A percentile compares a stretch with the other conserved stretches of the same genome.
phyloP scores from a whole-genome alignment of 2,888 invertebrate genomes.

The Ennomos quercinarius region DNA sequence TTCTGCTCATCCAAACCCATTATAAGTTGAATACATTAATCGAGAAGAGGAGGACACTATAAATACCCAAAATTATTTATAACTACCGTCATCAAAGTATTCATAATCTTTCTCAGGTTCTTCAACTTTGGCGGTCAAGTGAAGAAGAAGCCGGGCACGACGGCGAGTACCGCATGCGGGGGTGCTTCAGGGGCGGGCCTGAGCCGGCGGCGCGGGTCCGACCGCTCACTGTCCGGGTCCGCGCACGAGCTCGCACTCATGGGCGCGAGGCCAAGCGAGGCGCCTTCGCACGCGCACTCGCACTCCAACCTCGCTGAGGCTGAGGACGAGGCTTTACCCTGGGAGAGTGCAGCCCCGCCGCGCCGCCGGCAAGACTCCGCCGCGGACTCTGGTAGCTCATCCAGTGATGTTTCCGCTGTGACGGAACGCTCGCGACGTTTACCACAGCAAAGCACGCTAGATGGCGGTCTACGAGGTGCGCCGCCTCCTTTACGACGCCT shows the following conservation, averaged over 20 bases:
- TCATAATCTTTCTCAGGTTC: conserved; percentile 79
- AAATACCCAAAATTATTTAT: too few relatives aligned
- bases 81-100: too few relatives aligned
- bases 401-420: conserved; percentile 88
- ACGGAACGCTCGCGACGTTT: conserved; percentile 88
- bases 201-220: conserved; percentile 91
- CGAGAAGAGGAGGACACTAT: too few relatives aligned
- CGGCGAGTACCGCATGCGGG: conserved; percentile 56
- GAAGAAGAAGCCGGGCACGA: conserved; percentile 91
- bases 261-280: conserved; percentile 71
- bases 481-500: conserved; percentile 75
- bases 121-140: conserved; percentile 96
- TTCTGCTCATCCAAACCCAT: too few relatives aligned
- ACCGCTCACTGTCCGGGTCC: conserved; percentile 93
- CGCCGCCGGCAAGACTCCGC: conserved; percentile 88
- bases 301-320: conserved; percentile 88
- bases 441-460: conserved; percentile 88
- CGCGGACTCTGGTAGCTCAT: conserved; percentile 90
- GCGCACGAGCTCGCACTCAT: conserved; percentile 93
- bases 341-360: conserved; percentile 64
- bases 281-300: conserved; percentile 93
- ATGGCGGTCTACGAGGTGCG: conserved; percentile 85
- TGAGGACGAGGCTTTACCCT: conserved; percentile 70
- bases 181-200: conserved; percentile 62
- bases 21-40: too few relatives aligned